A percentile compares a stretch with the other conserved stretches of the same genome.
These are phyloP conservation scores for Labeo calbasu DNA, from an alignment of 2,797 vertebrate genomes.

Conservation along the genomic window DNA sequence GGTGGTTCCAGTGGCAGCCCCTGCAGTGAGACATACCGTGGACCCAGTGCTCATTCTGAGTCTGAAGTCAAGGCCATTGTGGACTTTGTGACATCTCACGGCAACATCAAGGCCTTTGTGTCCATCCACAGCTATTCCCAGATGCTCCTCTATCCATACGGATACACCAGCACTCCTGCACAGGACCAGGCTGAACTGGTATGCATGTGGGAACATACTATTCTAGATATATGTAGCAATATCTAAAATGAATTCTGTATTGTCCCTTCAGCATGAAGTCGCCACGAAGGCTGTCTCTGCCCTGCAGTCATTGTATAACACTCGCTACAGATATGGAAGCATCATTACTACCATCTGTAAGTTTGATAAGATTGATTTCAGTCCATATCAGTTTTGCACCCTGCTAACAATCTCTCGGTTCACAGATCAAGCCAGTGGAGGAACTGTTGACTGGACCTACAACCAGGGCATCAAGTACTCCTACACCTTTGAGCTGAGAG, in stretches of 20 bases:
- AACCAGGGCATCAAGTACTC: constrained; percentile 92
- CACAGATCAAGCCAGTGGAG: constrained; percentile 88
- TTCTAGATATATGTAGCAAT: not conserved
- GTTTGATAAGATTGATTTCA: constrained; percentile 63
- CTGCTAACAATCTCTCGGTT: not conserved
- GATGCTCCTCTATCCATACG: constrained; percentile 92
- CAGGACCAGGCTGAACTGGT: constrained; percentile 85
- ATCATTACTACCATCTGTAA: constrained; percentile 92
- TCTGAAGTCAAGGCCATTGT: constrained; percentile 91
- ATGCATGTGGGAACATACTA: constrained; percentile 40
- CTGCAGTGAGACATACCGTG: constrained; percentile 85
- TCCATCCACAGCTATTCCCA: constrained; percentile 97
- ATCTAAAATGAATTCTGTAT: not conserved
- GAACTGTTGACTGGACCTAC: constrained; percentile 92
- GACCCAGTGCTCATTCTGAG: constrained; percentile 85
- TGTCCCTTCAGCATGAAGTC: constrained; percentile 76
- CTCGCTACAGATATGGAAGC: constrained; percentile 85
- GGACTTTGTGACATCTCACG: constrained; percentile 86
- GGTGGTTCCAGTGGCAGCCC: constrained; percentile 82
- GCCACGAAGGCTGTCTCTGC: constrained; percentile 77
- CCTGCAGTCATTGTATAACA: constrained; percentile 86
- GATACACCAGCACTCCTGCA: constrained; percentile 76
- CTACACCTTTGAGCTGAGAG: constrained; percentile 92
- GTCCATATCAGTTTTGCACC: not conserved
- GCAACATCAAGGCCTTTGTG: constrained; percentile 90